These are phyloP conservation scores for Ataeniobius toweri DNA, from an alignment of 2,797 vertebrate species.

Conservation along the genomic window DNA sequence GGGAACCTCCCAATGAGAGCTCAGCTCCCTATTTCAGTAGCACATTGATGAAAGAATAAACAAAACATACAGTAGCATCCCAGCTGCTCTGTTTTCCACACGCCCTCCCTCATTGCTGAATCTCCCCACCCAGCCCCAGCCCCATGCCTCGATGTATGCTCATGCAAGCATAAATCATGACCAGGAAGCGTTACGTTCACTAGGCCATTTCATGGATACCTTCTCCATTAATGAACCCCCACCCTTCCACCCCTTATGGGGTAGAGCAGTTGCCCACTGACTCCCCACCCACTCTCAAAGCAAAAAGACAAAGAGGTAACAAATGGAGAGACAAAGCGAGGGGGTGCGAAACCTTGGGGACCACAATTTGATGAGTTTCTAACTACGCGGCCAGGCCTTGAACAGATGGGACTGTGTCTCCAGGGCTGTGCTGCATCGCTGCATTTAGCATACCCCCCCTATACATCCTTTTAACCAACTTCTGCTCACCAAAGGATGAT, in stretches of 20 bases:
- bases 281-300: slow-evolving; percentile 56
- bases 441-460: slow-evolving; percentile 53
- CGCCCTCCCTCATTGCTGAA: slow-evolving; percentile 45
- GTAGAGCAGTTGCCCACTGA: slow-evolving; percentile 62
- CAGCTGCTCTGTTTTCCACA: slow-evolving; percentile 44
- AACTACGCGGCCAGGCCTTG: slow-evolving; percentile 64
- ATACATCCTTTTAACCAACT: slow-evolving; percentile 46
- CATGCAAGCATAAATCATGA: slow-evolving; percentile 72
- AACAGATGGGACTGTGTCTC: slow-evolving; percentile 80
- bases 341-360: slow-evolving; percentile 63
- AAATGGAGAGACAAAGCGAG: slow-evolving; percentile 69
- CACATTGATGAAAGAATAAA: slow-evolving; percentile 68
- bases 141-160: slow-evolving; percentile 55
- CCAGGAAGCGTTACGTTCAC: slow-evolving; percentile 74
- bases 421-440: slow-evolving; percentile 63
- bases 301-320: slow-evolving; percentile 75
- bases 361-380: slow-evolving; percentile 72
- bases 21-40: slow-evolving; percentile 49
- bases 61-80: slow-evolving; percentile 71
- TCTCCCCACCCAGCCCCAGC: slow-evolving; percentile 57
- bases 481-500: slow-evolving; percentile 30
- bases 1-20: slow-evolving; percentile 45
- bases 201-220: slow-evolving; percentile 71
- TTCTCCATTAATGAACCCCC: slow-evolving; percentile 64
- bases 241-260: slow-evolving; percentile 25